Conservation (phyloP, 2,113 vertebrate species). For the Mirza zaza region DNA sequence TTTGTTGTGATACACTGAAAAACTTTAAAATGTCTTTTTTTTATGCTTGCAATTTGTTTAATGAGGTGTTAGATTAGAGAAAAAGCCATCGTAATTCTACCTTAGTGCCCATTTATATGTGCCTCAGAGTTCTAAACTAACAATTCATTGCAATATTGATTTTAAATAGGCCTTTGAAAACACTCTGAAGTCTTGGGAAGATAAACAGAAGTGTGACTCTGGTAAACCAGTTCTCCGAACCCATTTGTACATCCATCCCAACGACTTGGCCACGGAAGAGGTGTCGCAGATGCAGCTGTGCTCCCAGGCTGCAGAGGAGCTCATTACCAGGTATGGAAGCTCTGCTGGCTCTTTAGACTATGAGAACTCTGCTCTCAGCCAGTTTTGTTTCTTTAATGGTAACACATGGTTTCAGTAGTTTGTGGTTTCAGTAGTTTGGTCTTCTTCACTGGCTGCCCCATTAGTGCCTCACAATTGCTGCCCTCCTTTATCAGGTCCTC, state of each 20-base stretch:
- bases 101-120: neutral
- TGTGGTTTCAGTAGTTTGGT: neutral
- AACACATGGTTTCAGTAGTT: neutral
- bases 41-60: neutral
- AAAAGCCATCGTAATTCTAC: neutral
- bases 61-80: neutral
- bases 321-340: constrained; percentile 92
- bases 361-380: neutral
- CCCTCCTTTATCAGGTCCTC: neutral
- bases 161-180: constrained; percentile 94
- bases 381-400: neutral
- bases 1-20: neutral
- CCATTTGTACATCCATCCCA: constrained; percentile 93
- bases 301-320: constrained; percentile 94
- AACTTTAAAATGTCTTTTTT: neutral
- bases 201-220: constrained; percentile 96
- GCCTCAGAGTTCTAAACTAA: neutral
- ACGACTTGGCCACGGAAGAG: constrained; percentile 94
- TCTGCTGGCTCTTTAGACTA: rapidly evolving
- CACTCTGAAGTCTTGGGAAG: constrained; percentile 98
- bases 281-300: constrained; percentile 91
- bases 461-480: neutral
- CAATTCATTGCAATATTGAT: constrained; percentile 23
- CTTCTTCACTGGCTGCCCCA: neutral
- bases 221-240: constrained; percentile 90